A percentile compares a stretch with the other conserved stretches of the same genome.
Conservation (phyloP, 2,113 vertebrate genomes). For the Empidonax alnorum region DNA sequence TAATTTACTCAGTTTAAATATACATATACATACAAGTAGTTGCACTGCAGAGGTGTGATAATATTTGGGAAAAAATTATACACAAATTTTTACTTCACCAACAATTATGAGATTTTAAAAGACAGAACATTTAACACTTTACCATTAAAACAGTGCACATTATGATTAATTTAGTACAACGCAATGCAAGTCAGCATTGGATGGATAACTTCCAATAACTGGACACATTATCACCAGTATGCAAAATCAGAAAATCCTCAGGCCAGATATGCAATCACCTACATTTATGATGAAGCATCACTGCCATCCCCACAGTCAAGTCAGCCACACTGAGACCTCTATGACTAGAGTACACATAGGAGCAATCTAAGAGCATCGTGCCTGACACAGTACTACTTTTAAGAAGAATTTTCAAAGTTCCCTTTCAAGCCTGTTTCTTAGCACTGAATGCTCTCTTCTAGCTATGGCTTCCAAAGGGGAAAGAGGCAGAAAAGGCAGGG, state of each 20-base stretch:
- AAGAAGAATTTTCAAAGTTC: background rate
- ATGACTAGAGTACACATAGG: background rate
- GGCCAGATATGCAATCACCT: background rate
- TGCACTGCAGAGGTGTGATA: background rate
- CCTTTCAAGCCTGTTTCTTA: background rate
- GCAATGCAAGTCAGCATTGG: background rate
- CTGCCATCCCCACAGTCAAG: background rate
- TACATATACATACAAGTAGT: background rate
- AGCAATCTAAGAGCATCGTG: background rate
- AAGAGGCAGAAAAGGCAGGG: background rate
- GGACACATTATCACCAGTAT: background rate
- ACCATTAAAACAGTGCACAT: background rate
- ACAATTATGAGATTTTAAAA: background rate
- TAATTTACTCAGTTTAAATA: background rate
- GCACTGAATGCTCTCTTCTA: background rate
- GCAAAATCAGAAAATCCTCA: background rate
- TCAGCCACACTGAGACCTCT: background rate
- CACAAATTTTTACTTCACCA: background rate
- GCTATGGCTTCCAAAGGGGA: accelerated
- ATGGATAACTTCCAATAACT: background rate
- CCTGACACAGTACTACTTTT: background rate
- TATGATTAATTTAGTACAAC: background rate
- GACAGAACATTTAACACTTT: background rate
- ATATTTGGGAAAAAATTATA: background rate
- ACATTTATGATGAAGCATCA: background rate